phyloP scores from a whole-genome alignment of 2,113 vertebrate species.

The Lepisosteus oculatus region DNA sequence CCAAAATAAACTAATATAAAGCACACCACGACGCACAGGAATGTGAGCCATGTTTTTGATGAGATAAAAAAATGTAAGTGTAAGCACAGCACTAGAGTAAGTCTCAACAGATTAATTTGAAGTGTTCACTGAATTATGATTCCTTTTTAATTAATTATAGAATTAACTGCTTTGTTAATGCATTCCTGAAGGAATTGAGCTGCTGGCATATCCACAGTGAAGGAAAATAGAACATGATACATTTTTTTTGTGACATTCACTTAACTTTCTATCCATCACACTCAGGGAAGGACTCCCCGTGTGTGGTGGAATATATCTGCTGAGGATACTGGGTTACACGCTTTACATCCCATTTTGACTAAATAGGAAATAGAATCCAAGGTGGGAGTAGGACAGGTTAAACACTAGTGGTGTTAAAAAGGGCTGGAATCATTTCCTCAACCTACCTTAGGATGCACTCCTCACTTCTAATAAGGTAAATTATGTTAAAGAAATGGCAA shows the following conservation, averaged over 20 bases:
- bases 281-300: constrained; percentile 52
- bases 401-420: too few relatives aligned
- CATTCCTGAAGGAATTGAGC: constrained; percentile 66
- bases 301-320: constrained; percentile 51
- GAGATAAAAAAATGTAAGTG: constrained; percentile 46
- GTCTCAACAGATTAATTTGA: constrained; percentile 73
- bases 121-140: constrained; percentile 69
- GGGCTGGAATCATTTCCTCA: too few relatives aligned
- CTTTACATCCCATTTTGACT: constrained; percentile 46
- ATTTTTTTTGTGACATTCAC: constrained; percentile 61
- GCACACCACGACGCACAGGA: constrained; percentile 11
- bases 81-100: constrained; percentile 56
- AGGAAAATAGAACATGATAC: constrained; percentile 60
- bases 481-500: too few relatives aligned
- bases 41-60: constrained; percentile 2
- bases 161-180: constrained; percentile 72
- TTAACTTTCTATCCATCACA: constrained; percentile 52
- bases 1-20: constrained; percentile 8
- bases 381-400: too few relatives aligned
- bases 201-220: constrained; percentile 45
- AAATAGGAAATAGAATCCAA: constrained; percentile 35
- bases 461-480: too few relatives aligned
- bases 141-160: constrained; percentile 72
- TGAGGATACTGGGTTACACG: constrained; percentile 54
- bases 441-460: too few relatives aligned